Evolutionary conservation across 1,140 invertebrate genomes (phyloP), one percentile per base, ranked within the genome.

Genomic region (Diachasmimorpha longicaudata): DNA sequence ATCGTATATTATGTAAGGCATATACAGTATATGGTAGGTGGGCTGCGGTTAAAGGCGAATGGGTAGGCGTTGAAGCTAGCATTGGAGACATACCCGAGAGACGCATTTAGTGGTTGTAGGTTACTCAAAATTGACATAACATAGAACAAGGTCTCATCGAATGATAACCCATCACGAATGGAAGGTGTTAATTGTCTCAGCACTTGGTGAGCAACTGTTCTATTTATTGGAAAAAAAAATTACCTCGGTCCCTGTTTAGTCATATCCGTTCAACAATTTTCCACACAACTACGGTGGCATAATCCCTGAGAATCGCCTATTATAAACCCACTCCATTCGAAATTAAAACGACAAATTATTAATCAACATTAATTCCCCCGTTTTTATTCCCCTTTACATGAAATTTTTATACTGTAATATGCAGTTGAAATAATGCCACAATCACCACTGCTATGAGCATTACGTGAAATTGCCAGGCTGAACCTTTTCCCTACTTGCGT

Each of bases 91-190:
- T 75, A 52, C 74, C 74, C 68, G 68, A 58, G 74, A 75, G 74
- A 68, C 36, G 21, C 25, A 75, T 75, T 75, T 44, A 66, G 73
- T 70, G 74, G 74, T 75, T 70, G 55, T 70, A 75, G 74, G 68
- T 75, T 70, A 75, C 74, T 70, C 74, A 75, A 68, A 75, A 48
- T 68, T 67, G 68, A 75, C 74, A 70, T 75, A 70, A 68, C 74
- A 70, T 25, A 25, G 73, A 66, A 66, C 68, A 37, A 42, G 67
- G 58, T 63, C 73, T 75, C 37, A 52, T 70, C 68, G 68, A 75
- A 75, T 70, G 52, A 75, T 69, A 69, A 69, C 44, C 66, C 73
- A 66, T 58, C n/a, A 58, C 3, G 48, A 31, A 16, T 36, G 67
- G 48, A 58, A 63, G 36, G 73, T 75, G 73, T 75, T 75, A 75